Evolutionary conservation across 1,140 invertebrate species (phyloP).

Genomic region (Zaprionus davidi): DNA sequence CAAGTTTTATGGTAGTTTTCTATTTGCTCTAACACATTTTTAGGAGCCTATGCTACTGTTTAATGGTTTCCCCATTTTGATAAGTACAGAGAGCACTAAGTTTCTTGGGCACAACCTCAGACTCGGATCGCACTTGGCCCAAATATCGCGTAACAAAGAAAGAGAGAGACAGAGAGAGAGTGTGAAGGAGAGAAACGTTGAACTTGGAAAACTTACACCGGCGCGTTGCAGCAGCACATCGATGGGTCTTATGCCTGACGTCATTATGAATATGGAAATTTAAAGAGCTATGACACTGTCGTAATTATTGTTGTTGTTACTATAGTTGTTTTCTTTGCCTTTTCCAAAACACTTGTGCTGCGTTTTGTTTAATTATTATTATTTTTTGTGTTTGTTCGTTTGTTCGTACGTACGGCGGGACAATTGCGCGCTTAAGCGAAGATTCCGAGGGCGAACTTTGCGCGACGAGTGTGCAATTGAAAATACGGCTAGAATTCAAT

Average conservation of each 20-base stretch:
- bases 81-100: background rate
- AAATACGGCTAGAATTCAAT: conserved; percentile 72
- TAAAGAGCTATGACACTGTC: conserved; percentile 16
- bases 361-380: conserved; percentile 21
- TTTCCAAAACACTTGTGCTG: conserved; percentile 31
- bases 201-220: conserved; percentile 69
- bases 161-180: background rate
- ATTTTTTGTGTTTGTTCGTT: conserved; percentile 8
- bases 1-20: background rate
- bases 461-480: conserved; percentile 75
- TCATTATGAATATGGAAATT: conserved; percentile 51
- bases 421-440: conserved; percentile 39
- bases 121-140: conserved; percentile 48
- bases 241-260: conserved; percentile 73
- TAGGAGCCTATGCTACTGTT: background rate
- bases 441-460: conserved; percentile 52
- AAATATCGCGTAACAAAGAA: conserved; percentile 47
- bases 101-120: background rate
- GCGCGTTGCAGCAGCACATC: conserved; percentile 78
- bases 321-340: background rate
- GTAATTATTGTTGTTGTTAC: background rate
- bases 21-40: background rate
- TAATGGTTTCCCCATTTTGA: background rate
- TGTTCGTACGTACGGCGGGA: conserved; percentile 12
- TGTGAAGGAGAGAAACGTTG: background rate